Base-by-base conservation (phyloP, 2,113 vertebrate species). In the Myocastor coypus region DNA sequence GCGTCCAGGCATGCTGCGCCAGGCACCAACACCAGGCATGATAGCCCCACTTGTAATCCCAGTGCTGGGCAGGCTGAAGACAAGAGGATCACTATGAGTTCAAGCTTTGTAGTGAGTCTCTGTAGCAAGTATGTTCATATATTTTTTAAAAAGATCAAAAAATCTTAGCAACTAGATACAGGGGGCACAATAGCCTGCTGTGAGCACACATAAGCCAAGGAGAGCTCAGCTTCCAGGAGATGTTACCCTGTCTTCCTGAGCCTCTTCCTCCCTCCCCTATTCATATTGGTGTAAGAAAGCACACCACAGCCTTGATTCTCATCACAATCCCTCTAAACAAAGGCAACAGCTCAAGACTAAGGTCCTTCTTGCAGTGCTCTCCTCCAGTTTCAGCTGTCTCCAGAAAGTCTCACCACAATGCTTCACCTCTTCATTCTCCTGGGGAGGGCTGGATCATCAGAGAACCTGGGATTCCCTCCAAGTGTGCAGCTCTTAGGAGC, bases 401-500 rank as follows among this genome's bases (percentile, higher is more conserved):
- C 30, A 84, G 89, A 52, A 83, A 55, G 73, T 83, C 42, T 61
- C n/a, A 50, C 10, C 81, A 92, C 20, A 57, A 46, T 32, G 59
- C 42, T 86, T 73, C 78, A 69, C 57, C 13, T 59, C 69, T 84
- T 82, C 24, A 5, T 75, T 42, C 37, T 94, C 64, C 92, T 7
- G 20, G 12, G 63, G 37, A 94, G 19, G 24, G 42, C 42, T 22
- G 6, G 17, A n/a, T 24, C 19, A 32, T 16, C 46, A 85, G 78
- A 86, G 68, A 94, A 88, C 42, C 77, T 81, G 93, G 93, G 95
- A 37, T 4, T 4, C 20, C 81, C 57, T 78, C 34, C 59, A 71
- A 85, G 24, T 84, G 46, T 91, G 78, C 69, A 92, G 52, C 14
- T 97, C 87, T 96, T 78, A 86, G 83, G 22, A 92, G 89, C 87